Evolutionary conservation across 2,113 vertebrate species (phyloP).

Genomic region (Geococcyx californianus): DNA sequence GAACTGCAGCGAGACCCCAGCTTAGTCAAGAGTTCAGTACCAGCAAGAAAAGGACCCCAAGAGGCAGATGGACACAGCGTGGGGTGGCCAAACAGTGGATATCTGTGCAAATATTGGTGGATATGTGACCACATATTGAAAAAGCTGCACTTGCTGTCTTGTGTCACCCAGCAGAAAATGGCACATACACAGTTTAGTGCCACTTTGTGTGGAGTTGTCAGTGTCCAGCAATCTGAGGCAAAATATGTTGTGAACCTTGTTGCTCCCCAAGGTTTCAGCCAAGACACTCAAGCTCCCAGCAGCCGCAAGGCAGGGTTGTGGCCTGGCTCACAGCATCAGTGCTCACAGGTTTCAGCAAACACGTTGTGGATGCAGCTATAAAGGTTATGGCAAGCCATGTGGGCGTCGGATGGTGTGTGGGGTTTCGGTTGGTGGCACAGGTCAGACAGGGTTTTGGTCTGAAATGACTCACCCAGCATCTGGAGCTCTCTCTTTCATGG

Average conservation of each 20-base stretch:
- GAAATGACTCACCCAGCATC: not conserved
- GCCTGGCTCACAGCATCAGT: accelerated
- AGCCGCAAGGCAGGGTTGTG: not conserved
- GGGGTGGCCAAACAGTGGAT: not conserved
- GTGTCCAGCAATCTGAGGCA: not conserved
- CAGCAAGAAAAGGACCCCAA: not conserved
- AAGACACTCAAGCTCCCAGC: not conserved
- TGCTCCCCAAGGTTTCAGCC: not conserved
- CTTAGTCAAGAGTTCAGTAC: not conserved
- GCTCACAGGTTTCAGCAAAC: not conserved
- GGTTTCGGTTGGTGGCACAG: not conserved
- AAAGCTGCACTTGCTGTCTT: not conserved
- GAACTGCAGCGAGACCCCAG: not conserved
- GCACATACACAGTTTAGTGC: not conserved
- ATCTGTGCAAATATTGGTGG: accelerated
- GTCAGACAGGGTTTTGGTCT: not conserved
- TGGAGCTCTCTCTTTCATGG: not conserved
- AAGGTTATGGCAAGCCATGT: not conserved
- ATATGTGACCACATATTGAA: accelerated
- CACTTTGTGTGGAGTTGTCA: not conserved
- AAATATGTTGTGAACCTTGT: not conserved
- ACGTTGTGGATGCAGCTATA: not conserved
- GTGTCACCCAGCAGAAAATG: not conserved
- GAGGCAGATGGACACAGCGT: not conserved
- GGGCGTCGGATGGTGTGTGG: not conserved